Evolutionary conservation across 2,888 invertebrate species (phyloP), one percentile per base, ranked within the genome.

Genomic region (Thalpophila matura): DNA sequence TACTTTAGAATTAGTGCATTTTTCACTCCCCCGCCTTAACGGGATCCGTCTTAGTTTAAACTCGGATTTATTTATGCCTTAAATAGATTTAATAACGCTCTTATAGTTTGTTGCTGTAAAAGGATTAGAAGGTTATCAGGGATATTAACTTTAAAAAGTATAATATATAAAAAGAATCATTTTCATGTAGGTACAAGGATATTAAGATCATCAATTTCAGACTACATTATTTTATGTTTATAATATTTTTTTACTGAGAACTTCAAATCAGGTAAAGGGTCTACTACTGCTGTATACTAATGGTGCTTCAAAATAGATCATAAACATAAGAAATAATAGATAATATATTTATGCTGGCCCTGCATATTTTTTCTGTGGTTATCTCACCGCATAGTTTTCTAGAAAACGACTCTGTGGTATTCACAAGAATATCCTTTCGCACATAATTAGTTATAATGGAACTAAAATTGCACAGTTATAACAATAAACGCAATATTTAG

Each of bases 1-100:
- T 87, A 87, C 88, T 90, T 89, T 81, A 84, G 86, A 90, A 91
- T 91, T 91, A 92, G 90, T 88, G 86, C 90, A 92, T 92, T 93
- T 92, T 92, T 92, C 91, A 91, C 89, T 87, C 78, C 80, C 80
- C 83, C 82, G 79, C 73, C 83, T 89, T 86, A 83, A 81, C 83
- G 84, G 84, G 81, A 91, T 91, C 87, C 84, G 82, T 91, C 91
- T 90, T 91, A 82, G 85, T 88, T 89, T 88, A 84, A 87, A 86
- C 85, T 83, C 54, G 72, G 84, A 89, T 89, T 91, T 89, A 89
- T 89, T 83, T 80, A 78, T 68, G 69, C 61, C 80, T 77, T 71
- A 84, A 87, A 86, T 86, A 85, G 83, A 87, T 89, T 88, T 80
- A 86, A 84, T 79, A 71, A 76, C 56, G 22, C 20, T 46, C 29